Percentiles rank a stretch among this genome's conserved stretches.
phyloP scores from a whole-genome alignment of 2,888 invertebrate species.

The Pelosia muscerda region DNA sequence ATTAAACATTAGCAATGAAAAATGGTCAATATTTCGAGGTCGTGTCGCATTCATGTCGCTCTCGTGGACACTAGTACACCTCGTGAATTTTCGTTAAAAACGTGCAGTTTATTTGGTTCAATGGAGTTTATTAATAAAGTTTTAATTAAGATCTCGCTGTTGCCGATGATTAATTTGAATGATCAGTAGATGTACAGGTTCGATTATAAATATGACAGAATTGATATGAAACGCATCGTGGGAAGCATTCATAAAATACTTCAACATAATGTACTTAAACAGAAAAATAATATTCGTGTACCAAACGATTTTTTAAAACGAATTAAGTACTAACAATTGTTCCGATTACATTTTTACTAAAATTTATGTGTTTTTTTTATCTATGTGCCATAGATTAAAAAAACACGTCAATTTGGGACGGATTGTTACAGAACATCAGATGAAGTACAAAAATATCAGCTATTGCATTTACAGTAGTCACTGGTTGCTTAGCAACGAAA shows the following conservation, averaged over 20 bases:
- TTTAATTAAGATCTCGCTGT: slow-evolving; percentile 83
- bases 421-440: too few species aligned
- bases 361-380: too few species aligned
- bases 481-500: too few species aligned
- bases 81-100: slow-evolving; percentile 70
- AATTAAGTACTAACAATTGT: too few species aligned
- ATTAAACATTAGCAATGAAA: neutral
- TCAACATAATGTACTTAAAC: neutral
- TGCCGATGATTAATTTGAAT: slow-evolving; percentile 77
- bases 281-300: neutral
- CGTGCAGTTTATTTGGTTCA: slow-evolving; percentile 74
- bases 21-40: neutral
- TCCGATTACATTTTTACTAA: too few species aligned
- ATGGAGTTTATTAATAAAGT: slow-evolving; percentile 78
- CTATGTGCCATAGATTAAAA: too few species aligned
- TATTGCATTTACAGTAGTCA: too few species aligned
- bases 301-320: too few species aligned
- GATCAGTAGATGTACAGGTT: slow-evolving; percentile 70
- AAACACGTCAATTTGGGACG: too few species aligned
- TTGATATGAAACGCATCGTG: slow-evolving; percentile 31
- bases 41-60: slow-evolving; percentile 34
- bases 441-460: too few species aligned
- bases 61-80: slow-evolving; percentile 40
- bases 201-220: slow-evolving; percentile 78
- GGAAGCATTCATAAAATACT: slow-evolving; percentile 17